Evolutionary conservation across 2,888 invertebrate genomes (phyloP), one percentile per base, ranked within the genome.

Genomic region (Carcina quercana): DNA sequence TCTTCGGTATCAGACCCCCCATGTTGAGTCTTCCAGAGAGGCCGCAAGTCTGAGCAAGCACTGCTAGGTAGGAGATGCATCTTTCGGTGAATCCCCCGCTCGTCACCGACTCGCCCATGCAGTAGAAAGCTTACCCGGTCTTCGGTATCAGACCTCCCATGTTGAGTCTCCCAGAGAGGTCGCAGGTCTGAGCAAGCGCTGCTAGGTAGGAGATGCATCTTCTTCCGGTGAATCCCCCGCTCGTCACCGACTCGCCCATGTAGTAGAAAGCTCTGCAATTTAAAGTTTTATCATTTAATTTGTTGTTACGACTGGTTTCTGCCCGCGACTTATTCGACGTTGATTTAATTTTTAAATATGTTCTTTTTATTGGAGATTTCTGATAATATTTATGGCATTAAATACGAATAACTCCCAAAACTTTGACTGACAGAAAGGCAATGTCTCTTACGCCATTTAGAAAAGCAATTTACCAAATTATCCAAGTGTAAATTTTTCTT

Each of bases 1-100:
- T 47, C 28, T 53, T 55, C 1, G 55, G 50, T 2, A 15, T 20
- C 0, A 51, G 30, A 1, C 55, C 53, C 2, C 55, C 53, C 55
- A 55, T 51, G 3, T 29, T 19, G 2, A 53, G 36, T 1, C 13
- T 29, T 2, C 47, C 45, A 20, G 26, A 13, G 1, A 47, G 36
- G 1, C 8, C 1, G 32, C 53, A 53, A 34, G 40, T 46, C 10
- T 45, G 40, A 2, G 34, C 32, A 26, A 51, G 26, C 0, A 53
- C 53, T 0, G 37, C 42, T 5, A 30, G 17, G 29, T 35, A 46
- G 1, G 43, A 37, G 2, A 24, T 32, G 21, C 55, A 55, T 2
- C 44, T 26, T 1, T 46, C 50, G 0, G 43, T 45, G 40, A 53
- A 55, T 0, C 50, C 50, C 0, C 50, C 52, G 0, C 30, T 33